Conservation (phyloP, 2,888 invertebrate species). For the Acanthosepion lycidas region DNA sequence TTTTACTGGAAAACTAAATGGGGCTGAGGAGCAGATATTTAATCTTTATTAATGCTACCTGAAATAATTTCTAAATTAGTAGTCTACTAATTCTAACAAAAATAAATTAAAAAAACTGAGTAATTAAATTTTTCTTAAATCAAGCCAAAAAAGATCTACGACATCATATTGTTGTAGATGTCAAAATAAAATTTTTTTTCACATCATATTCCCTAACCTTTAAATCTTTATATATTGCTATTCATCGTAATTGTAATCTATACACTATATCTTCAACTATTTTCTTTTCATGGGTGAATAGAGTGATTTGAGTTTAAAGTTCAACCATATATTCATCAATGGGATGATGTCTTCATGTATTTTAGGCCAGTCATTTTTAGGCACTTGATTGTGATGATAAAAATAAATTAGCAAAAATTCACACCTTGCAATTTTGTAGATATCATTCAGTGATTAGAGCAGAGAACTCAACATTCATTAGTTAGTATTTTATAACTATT, state of each 20-base stretch:
- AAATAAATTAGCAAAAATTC: background rate
- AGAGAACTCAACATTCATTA: background rate
- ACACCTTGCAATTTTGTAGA: background rate
- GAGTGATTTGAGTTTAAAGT: background rate
- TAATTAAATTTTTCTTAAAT: no score
- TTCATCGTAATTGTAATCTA: background rate
- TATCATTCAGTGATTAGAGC: background rate
- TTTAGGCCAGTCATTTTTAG: no score
- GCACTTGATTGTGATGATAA: background rate
- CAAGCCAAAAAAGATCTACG: no score
- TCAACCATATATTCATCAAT: background rate
- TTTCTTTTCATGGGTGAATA: background rate
- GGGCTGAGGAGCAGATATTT: no score
- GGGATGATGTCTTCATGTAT: no score
- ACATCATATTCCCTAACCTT: background rate
- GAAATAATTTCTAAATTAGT: no score
- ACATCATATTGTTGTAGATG: background rate
- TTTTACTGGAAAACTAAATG: no score
- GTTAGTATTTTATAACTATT: background rate
- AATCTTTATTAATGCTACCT: no score
- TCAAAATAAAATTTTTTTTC: background rate
- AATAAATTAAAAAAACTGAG: no score
- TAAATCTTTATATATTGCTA: background rate
- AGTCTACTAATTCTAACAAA: no score
- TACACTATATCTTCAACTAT: background rate